Evolutionary conservation across 2,113 vertebrate genomes (phyloP), one percentile per base, ranked within the genome.

Genomic region (Ramphastos sulfuratus): DNA sequence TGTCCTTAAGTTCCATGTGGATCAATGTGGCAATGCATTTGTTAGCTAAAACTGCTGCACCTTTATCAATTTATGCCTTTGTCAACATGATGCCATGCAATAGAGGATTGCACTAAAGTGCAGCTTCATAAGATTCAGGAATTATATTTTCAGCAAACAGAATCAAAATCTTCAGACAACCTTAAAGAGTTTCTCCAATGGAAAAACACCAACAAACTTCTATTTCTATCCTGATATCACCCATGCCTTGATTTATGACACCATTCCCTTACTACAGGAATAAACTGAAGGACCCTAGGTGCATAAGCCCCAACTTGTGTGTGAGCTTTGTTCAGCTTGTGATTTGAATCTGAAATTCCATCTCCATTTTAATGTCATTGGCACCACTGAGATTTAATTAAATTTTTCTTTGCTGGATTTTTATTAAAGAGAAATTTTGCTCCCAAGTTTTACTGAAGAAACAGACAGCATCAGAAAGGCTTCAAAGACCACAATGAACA

Each of bases 381-480:
- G 63, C 21, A 82, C 9, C 50, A 52, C 55, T 42, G 71, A n/a
- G 78, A 55, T 82, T 64, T 60, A 91, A 92, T 92, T 92, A 63
- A 15, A 27, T 76, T 86, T 88, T 91, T 69, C 63, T 78, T 75
- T 19, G 2, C 4, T 83, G 71, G 30, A 9, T 46, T 85, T 77
- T 73, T 65, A 50, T 76, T 39, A 81, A 82, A 42, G 63, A 23
- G 10, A 44, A 77, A 23, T 94, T 76, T 79, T 90, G 63, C 28
- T 92, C 63, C 82, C 24, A 42, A 79, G 56, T 82, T 82, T 91
- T 92, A 59, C 54, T 82, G 59, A 78, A 67, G 78, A 56, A 92
- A 63, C 15, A 79, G 81, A 28, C 27, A 87, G 52, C 58, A 91
- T 61, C 58, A 78, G 81, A 81, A 78, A 74, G 31, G 24, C 48